Evolutionary conservation across 2,797 vertebrate genomes (phyloP).

Genomic region (Aulostomus chinensis): DNA sequence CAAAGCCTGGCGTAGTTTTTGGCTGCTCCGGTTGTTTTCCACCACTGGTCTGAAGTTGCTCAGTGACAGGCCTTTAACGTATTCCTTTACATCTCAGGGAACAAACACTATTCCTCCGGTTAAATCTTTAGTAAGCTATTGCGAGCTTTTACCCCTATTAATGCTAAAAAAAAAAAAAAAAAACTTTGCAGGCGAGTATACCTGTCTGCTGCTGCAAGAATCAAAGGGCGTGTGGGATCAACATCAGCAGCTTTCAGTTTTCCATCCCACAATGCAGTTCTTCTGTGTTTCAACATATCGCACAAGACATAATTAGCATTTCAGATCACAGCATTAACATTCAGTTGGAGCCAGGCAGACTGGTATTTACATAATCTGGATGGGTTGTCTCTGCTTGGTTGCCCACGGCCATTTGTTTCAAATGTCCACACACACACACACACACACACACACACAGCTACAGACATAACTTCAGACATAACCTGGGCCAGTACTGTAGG

Average conservation of each 20-base stretch:
- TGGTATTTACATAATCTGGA: slow-evolving; percentile 79
- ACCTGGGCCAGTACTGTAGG: background rate
- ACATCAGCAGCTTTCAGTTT: slow-evolving; percentile 42
- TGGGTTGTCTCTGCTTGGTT: slow-evolving; percentile 63
- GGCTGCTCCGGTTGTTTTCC: slow-evolving; percentile 34
- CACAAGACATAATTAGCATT: slow-evolving; percentile 73
- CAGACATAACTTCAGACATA: slow-evolving; percentile 52
- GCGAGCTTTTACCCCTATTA: background rate
- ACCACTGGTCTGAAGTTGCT: slow-evolving; percentile 16
- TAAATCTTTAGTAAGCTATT: background rate
- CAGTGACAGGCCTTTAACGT: slow-evolving; percentile 4
- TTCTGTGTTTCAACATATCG: slow-evolving; percentile 57
- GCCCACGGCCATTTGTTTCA: slow-evolving; percentile 70
- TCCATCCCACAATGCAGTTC: slow-evolving; percentile 57
- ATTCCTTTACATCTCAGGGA: slow-evolving; percentile 12
- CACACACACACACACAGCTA: slow-evolving; percentile 49
- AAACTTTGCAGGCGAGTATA: background rate
- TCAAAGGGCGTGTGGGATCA: slow-evolving; percentile 32
- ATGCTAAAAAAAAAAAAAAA: background rate
- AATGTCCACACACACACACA: slow-evolving; percentile 69
- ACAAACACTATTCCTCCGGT: slow-evolving; percentile 4
- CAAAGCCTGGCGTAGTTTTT: slow-evolving; percentile 31
- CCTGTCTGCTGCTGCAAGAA: slow-evolving; percentile 15
- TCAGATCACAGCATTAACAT: slow-evolving; percentile 75
- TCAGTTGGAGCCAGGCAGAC: slow-evolving; percentile 68